Evolutionary conservation across 2,888 invertebrate genomes (phyloP), one percentile per base, ranked within the genome.

Genomic region (Myopa tessellatipennis): DNA sequence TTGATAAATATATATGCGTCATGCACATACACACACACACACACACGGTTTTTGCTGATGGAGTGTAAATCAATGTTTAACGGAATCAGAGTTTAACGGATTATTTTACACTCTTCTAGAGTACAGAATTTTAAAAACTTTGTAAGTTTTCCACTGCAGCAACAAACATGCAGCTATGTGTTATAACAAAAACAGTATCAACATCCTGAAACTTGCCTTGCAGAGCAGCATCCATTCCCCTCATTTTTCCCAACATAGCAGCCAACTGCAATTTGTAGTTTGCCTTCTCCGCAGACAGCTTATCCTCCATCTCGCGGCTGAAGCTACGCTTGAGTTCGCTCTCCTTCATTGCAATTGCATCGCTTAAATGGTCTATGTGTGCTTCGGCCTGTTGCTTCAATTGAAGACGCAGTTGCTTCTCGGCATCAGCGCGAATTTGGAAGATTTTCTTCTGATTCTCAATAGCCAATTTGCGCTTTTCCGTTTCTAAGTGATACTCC

Each of bases 361-460:
- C 95, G 65, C 92, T 91, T 79, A 96, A 87, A 81, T 96, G 94
- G 86, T 97, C 97, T 71, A 93, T 91, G 88, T 98, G 97, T 0
- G 96, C 93, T 84, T 96, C 95, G 2, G 94, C 92, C 85, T 98
- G 97, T 74, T 95, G 92, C 86, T 95, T 95, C 78, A 99, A 88
- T 84, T 96, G 94, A 16, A 92, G 91, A 67, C 95, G 93, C 77
- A 97, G 88, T 79, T 94, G 94, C 70, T 91, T 91, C 85, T 97
- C 94, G 40, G 93, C 91, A 68, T 93, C 92, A 0, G 92, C 91
- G 83, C 92, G 92, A 61, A 94, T 90, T 84, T 91, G 90, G 77
- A 95, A 89, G 79, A 93, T 90, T 83, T 88, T 93, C 83, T 92
- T 94, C 80, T 94, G 92, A 87, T 93, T 95, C 79, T 95, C 93